phyloP scores from a whole-genome alignment of 2,888 invertebrate species.

The Morpho helenor region DNA sequence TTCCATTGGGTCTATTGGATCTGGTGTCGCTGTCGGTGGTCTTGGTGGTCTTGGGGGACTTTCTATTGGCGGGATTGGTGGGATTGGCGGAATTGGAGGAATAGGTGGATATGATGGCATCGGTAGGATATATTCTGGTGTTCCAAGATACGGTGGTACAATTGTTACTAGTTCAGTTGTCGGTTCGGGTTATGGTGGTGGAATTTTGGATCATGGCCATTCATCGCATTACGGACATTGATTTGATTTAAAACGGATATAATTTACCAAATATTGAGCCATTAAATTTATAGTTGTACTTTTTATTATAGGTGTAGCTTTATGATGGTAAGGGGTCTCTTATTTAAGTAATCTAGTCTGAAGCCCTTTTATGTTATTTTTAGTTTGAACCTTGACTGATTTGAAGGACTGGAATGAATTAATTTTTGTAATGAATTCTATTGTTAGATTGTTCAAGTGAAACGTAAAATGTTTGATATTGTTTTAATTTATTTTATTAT shows the following conservation, averaged over 20 bases:
- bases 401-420: background rate
- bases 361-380: constrained; percentile 5
- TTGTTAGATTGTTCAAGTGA: too few species aligned
- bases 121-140: constrained; percentile 15
- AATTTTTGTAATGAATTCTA: too few species aligned
- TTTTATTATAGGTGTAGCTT: background rate
- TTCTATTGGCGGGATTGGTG: background rate
- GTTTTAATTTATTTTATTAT: too few species aligned
- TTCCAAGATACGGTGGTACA: constrained; percentile 2
- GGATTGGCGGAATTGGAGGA: constrained; percentile 12
- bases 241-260: background rate
- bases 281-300: too few species aligned
- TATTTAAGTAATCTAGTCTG: constrained; percentile 22
- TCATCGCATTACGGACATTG: constrained; percentile 13
- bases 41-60: constrained; percentile 6
- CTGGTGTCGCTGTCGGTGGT: constrained; percentile 9
- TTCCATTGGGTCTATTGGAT: constrained; percentile 17
- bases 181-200: constrained; percentile 19
- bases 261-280: constrained; percentile 11
- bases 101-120: constrained; percentile 6
- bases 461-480: too few species aligned
- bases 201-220: constrained; percentile 13
- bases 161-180: constrained; percentile 12
- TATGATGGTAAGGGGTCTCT: constrained; percentile 15
- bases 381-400: background rate